Base-by-base conservation (phyloP, 1,140 invertebrate species). In the Leptinotarsa defecta region DNA sequence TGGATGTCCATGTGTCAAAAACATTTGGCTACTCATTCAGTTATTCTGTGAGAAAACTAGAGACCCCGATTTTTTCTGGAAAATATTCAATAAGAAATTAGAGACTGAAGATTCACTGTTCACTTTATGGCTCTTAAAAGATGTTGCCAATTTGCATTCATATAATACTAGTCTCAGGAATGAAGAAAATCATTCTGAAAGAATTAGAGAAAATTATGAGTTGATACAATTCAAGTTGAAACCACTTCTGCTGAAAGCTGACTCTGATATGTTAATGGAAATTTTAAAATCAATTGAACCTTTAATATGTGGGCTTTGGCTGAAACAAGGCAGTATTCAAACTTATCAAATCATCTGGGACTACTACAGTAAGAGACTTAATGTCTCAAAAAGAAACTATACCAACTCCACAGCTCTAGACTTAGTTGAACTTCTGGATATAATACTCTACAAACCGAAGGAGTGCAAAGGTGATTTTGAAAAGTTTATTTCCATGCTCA, bases 301-400 rank as follows among this genome's bases (percentile, higher is more conserved):
- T 8, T 69, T 84, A 69, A 20, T 83, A 13, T 78, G 76, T 61
- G 64, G 78, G 48, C 73, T 81, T 20, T 84, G 82, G 82, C 24
- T 79, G 11, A 79, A 81, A 68, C 72, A 78, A 52, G 72, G 72
- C 15, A 81, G 76, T 79, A 78, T 81, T 22, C 78, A 83, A 61
- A 75, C 81, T 43, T 81, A 78, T 62, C 79, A 81, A 75, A 75
- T 78, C 6, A 68, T 81, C 52, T 84, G 83, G 82, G 83, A 84
- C 20, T 79, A 81, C 48, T 84, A 81, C 73, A 81, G 82, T 73
- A 84, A 84, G 73, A 74, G 79, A 71, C 62, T 84, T 13, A 83
- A 84, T 67, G 57, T 78, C 2, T 77, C 80, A 48, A 75, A 74
- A 4, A 79, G 78, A 63, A 74, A 70, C 62, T 75, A 73, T 65